Evolutionary conservation across 2,888 invertebrate genomes (phyloP).

Genomic region (Cheilosia urbana): DNA sequence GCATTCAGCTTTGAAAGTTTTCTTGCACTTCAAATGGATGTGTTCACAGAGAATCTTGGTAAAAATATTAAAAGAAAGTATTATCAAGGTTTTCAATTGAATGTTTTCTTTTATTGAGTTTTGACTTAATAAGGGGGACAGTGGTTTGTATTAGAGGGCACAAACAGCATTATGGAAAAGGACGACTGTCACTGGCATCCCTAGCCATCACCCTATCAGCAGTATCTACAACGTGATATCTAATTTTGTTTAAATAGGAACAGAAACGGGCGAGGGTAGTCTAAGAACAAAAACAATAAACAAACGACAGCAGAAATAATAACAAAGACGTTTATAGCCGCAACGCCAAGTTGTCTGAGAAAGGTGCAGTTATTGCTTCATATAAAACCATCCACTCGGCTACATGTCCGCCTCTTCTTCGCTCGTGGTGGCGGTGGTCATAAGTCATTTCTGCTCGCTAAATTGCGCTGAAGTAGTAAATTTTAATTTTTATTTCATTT

Average conservation of each 20-base stretch:
- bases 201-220: too few species aligned
- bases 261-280: neutral
- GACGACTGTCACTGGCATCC: too few species aligned
- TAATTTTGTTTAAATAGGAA: constrained; percentile 9
- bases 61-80: too few species aligned
- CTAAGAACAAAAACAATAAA: constrained; percentile 4
- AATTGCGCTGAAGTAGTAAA: constrained; percentile 32
- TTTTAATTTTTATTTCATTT: constrained; percentile 12
- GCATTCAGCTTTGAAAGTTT: too few species aligned
- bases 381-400: neutral
- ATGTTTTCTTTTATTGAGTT: too few species aligned
- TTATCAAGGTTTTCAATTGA: too few species aligned
- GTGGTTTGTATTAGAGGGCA: too few species aligned
- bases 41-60: too few species aligned
- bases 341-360: constrained; percentile 52
- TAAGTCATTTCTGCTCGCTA: constrained; percentile 43
- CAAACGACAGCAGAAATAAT: constrained; percentile 1
- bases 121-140: too few species aligned
- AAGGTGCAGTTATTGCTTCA: constrained; percentile 44
- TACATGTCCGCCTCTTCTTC: neutral
- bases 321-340: constrained; percentile 10
- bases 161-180: too few species aligned
- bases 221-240: neutral
- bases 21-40: too few species aligned
- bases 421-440: constrained; percentile 15